phyloP scores from a whole-genome alignment of 2,888 invertebrate genomes.

The Anoncus sp. region DNA sequence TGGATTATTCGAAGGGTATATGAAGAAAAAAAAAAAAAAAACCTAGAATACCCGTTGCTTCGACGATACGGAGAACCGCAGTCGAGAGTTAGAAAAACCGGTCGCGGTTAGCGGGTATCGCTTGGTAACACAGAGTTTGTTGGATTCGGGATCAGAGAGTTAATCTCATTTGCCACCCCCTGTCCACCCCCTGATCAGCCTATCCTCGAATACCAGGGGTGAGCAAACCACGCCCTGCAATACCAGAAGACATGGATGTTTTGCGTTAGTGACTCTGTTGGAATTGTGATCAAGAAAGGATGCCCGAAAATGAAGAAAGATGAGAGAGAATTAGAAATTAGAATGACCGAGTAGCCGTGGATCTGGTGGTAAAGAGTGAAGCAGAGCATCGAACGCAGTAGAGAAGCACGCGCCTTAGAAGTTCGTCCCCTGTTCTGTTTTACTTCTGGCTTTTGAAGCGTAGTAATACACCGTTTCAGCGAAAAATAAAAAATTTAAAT shows the following conservation, averaged over 20 bases:
- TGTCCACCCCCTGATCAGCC: conserved; percentile 77
- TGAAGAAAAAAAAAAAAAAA: too few species aligned
- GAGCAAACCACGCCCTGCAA: conserved; percentile 81
- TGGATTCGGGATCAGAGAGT: conserved; percentile 82
- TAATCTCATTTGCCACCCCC: conserved; percentile 82
- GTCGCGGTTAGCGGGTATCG: conserved; percentile 81
- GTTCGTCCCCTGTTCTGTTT: not conserved
- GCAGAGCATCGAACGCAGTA: not conserved
- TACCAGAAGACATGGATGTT: conserved; percentile 40
- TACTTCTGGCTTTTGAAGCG: not conserved
- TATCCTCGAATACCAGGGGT: conserved; percentile 80
- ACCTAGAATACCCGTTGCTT: conserved; percentile 23
- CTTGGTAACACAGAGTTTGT: conserved; percentile 78
- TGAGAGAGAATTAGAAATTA: not conserved
- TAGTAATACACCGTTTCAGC: not conserved
- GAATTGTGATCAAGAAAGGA: not conserved
- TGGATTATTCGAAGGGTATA: conserved; percentile 55
- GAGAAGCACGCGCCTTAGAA: conserved; percentile 15
- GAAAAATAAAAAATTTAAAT: not conserved
- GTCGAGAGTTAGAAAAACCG: conserved; percentile 43
- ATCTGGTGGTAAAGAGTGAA: conserved; percentile 8
- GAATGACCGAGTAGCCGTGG: not conserved
- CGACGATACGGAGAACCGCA: conserved; percentile 12
- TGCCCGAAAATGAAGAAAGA: not conserved
- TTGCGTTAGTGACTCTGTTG: not conserved